Evolutionary conservation across 2,888 invertebrate genomes (phyloP).

Genomic region (Linnaemya vulpina): DNA sequence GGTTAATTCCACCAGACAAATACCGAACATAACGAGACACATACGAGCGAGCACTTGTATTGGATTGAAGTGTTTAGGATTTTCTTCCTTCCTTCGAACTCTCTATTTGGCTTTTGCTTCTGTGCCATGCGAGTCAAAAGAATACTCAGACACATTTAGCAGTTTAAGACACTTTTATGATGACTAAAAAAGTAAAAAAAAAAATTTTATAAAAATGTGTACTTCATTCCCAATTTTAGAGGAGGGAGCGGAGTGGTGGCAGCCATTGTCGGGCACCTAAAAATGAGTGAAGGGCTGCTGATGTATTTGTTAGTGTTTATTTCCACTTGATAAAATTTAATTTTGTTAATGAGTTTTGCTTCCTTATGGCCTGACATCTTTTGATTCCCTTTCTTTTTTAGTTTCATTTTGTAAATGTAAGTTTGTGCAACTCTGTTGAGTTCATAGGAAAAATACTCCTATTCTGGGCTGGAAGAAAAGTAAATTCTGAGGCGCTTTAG

Average conservation of each 20-base stretch:
- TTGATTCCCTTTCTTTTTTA: background rate
- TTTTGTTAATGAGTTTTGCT: slow-evolving; percentile 80
- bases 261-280: slow-evolving; percentile 1
- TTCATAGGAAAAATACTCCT: slow-evolving; percentile 31
- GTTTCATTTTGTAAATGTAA: background rate
- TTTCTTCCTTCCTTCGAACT: slow-evolving; percentile 7
- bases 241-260: no score
- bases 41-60: background rate
- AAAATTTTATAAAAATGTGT: background rate
- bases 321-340: slow-evolving; percentile 79
- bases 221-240: slow-evolving; percentile 3
- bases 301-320: slow-evolving; percentile 62
- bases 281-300: slow-evolving; percentile 50
- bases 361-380: slow-evolving; percentile 58
- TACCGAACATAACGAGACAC: background rate
- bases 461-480: slow-evolving; percentile 11
- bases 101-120: slow-evolving; percentile 13
- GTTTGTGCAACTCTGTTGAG: slow-evolving; percentile 20
- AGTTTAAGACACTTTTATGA: slow-evolving; percentile 43
- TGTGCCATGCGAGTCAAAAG: slow-evolving; percentile 17
- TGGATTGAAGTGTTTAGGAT: slow-evolving; percentile 29
- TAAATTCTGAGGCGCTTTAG: slow-evolving; percentile 55
- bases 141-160: slow-evolving; percentile 55
- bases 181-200: slow-evolving; percentile 62
- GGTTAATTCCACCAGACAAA: slow-evolving; percentile 22